Evolutionary conservation across 2,113 vertebrate genomes (phyloP).

Genomic region (Myodes glareolus): DNA sequence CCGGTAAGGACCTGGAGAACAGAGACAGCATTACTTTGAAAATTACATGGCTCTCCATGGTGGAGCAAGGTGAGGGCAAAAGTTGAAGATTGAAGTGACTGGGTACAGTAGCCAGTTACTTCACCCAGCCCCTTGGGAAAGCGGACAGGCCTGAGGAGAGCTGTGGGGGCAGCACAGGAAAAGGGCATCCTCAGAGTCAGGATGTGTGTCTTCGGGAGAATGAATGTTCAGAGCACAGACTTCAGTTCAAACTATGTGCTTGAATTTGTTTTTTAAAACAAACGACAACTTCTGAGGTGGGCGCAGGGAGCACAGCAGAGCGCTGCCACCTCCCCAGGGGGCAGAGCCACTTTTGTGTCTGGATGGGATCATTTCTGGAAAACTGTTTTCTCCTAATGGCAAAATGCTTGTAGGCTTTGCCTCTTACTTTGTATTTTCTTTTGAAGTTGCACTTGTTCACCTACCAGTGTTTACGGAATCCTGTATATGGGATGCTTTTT

Average conservation of each 20-base stretch:
- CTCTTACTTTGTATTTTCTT: slow-evolving; percentile 59
- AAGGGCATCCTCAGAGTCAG: neutral
- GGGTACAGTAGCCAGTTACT: no score
- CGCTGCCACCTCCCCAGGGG: neutral
- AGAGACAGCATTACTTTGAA: neutral
- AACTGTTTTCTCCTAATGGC: slow-evolving; percentile 51
- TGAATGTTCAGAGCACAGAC: neutral
- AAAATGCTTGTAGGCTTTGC: slow-evolving; percentile 51
- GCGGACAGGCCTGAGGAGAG: neutral
- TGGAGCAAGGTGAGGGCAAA: neutral
- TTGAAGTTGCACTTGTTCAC: slow-evolving; percentile 76
- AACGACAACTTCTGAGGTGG: neutral
- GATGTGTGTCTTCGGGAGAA: neutral
- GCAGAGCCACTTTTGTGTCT: neutral
- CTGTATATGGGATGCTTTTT: slow-evolving; percentile 77
- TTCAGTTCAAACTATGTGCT: neutral
- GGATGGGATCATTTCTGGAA: neutral
- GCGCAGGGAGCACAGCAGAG: neutral
- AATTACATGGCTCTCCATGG: neutral
- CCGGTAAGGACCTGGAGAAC: neutral
- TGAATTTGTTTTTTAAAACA: neutral
- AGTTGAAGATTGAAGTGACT: neutral
- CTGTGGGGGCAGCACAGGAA: neutral
- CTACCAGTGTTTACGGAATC: slow-evolving; percentile 80
- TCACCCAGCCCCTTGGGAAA: neutral